These are phyloP conservation scores for Aurelia aurita complex sp. Pacific DNA, from an alignment of 30 jellyfish, hydroid and myxozoan genomes.

Conservation along the genomic window DNA sequence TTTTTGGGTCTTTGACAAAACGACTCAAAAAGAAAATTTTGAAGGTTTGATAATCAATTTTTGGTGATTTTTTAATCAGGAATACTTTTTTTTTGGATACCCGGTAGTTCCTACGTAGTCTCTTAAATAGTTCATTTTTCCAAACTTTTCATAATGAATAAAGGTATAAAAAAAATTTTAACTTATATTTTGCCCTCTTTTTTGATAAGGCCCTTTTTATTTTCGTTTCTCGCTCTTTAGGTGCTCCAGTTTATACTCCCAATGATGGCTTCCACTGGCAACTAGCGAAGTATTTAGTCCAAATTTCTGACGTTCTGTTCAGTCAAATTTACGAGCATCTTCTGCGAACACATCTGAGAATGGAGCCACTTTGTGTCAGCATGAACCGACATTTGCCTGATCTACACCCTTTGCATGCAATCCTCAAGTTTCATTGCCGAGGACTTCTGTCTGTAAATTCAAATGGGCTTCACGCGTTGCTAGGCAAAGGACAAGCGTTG, in stretches of 20 bases:
- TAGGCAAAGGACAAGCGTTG: slow-evolving; percentile 21
- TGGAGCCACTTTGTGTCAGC: slow-evolving; percentile 71
- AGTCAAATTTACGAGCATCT: slow-evolving; percentile 75
- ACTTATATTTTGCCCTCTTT: too few species aligned
- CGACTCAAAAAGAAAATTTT: too few species aligned
- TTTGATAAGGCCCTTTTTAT: too few species aligned
- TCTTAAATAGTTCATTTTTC: too few species aligned
- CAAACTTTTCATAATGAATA: too few species aligned
- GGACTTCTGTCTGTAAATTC: slow-evolving; percentile 48
- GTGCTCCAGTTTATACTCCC: slow-evolving; percentile 73
- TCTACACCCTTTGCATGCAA: slow-evolving; percentile 68
- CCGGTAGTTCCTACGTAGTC: too few species aligned
- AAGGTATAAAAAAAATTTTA: too few species aligned
- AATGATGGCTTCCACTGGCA: slow-evolving; percentile 69
- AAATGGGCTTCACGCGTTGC: not conserved
- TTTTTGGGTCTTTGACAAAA: too few species aligned
- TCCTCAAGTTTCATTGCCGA: slow-evolving; percentile 81
- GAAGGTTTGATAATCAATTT: too few species aligned
- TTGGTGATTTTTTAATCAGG: too few species aligned
- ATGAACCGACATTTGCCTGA: slow-evolving; percentile 63
- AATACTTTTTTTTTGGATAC: too few species aligned
- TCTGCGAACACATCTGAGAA: slow-evolving; percentile 60
- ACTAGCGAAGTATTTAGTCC: slow-evolving; percentile 65
- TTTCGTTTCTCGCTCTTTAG: slow-evolving; percentile 5
- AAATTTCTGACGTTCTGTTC: slow-evolving; percentile 40